Evolutionary conservation across 2,113 vertebrate genomes (phyloP).

Genomic region (Strix uralensis): DNA sequence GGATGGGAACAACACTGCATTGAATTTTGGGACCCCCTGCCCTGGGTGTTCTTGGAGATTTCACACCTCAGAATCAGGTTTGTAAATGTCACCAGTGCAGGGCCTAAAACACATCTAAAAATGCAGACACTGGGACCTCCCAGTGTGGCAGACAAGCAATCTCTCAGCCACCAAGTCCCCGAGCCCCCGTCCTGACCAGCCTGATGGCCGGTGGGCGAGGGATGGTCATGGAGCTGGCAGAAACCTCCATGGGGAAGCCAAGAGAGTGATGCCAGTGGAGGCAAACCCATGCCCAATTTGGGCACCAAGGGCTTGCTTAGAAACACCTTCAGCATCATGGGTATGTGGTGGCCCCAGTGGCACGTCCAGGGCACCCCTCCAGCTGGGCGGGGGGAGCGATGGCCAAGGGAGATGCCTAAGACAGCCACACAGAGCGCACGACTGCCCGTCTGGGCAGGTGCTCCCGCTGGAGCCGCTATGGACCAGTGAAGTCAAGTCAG

Average conservation of each 20-base stretch:
- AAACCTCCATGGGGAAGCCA: fast-evolving
- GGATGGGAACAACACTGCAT: not conserved
- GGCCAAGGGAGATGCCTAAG: not conserved
- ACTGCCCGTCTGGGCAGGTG: not conserved
- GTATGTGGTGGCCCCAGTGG: fast-evolving
- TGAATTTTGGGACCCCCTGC: not conserved
- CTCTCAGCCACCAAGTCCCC: fast-evolving
- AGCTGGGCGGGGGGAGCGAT: fast-evolving
- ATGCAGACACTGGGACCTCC: not conserved
- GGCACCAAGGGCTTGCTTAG: not conserved
- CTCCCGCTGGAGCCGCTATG: not conserved
- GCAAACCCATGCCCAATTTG: not conserved
- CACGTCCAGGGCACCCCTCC: fast-evolving
- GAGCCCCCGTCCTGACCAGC: fast-evolving
- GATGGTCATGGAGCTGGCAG: not conserved
- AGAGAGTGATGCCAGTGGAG: not conserved
- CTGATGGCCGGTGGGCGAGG: not conserved
- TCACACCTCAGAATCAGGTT: not conserved
- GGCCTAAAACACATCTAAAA: not conserved
- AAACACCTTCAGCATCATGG: not conserved
- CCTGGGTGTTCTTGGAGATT: not conserved
- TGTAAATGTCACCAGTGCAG: not conserved
- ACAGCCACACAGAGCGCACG: fast-evolving
- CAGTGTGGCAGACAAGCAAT: fast-evolving
- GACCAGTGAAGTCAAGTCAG: not conserved